Conservation (phyloP, 2,113 vertebrate genomes). For the Motacilla alba region DNA sequence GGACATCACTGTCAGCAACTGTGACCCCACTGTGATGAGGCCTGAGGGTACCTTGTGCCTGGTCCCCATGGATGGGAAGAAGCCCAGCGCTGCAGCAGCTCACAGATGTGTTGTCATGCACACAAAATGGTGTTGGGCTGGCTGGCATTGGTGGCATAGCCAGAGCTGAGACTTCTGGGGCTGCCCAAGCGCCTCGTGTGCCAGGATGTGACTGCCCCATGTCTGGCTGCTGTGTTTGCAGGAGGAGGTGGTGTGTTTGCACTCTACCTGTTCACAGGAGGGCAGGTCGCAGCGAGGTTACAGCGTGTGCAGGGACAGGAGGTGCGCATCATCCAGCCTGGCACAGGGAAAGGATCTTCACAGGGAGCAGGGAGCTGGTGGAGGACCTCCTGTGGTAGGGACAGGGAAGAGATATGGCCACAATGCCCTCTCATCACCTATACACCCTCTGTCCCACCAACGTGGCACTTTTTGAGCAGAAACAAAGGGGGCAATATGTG, state of each 20-base stretch:
- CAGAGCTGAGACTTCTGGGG: rapidly evolving
- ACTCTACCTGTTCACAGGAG: not conserved
- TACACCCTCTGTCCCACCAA: not conserved
- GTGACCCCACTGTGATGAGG: not conserved
- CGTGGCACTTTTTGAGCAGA: not conserved
- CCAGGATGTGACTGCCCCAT: not conserved
- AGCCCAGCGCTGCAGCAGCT: not conserved
- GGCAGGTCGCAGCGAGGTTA: not conserved
- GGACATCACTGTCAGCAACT: not conserved
- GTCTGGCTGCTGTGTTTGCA: not conserved
- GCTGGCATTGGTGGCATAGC: not conserved
- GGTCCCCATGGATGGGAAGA: not conserved
- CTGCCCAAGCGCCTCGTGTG: rapidly evolving
- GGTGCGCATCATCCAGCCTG: not conserved
- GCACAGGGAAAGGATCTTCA: not conserved
- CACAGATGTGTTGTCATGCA: rapidly evolving
- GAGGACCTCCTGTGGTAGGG: not conserved
- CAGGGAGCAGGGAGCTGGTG: rapidly evolving
- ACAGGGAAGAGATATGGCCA: not conserved
- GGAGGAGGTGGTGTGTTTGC: not conserved
- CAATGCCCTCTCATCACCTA: not conserved
- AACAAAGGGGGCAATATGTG: not conserved
- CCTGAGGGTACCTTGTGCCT: not conserved
- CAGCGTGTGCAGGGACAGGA: rapidly evolving
- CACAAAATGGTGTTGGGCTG: not conserved